These are phyloP conservation scores for Holocentrus rufus DNA, from an alignment of 2,797 vertebrate species.

Conservation along the genomic window DNA sequence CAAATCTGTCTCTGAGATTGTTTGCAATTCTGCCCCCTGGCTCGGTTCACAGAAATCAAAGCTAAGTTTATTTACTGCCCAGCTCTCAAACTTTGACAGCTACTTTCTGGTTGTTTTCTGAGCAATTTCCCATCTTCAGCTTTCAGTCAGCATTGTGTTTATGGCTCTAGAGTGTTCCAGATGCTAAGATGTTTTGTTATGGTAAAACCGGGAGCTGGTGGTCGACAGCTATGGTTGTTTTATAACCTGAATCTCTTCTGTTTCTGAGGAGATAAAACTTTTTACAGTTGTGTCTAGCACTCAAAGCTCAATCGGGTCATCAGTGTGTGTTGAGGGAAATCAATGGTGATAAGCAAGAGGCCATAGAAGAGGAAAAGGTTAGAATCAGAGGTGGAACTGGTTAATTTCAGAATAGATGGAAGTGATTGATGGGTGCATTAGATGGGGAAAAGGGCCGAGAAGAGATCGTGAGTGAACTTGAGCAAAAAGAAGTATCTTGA, in stretches of 20 bases:
- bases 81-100: constrained; percentile 43
- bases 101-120: constrained; percentile 37
- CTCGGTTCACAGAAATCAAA: constrained; percentile 49
- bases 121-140: constrained; percentile 30
- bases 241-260: constrained; percentile 14
- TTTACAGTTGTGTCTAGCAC: not conserved
- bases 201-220: constrained; percentile 24
- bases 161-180: constrained; percentile 28
- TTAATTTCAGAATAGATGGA: not conserved
- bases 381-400: not conserved
- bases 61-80: constrained; percentile 55
- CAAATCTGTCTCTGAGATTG: constrained; percentile 45
- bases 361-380: not conserved
- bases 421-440: not conserved
- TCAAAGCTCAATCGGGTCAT: not conserved
- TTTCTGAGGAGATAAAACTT: not conserved
- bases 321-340: not conserved
- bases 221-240: constrained; percentile 15
- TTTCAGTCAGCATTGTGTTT: constrained; percentile 37
- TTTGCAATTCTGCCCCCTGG: constrained; percentile 38
- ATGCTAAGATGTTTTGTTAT: constrained; percentile 29
- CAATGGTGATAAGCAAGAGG: not conserved
- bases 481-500: not conserved
- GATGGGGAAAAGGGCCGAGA: not conserved
- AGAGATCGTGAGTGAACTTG: not conserved